Percentiles rank a stretch among this genome's conserved stretches.
These are phyloP conservation scores for Sialia sialis DNA, from an alignment of 2,113 vertebrate species.

Conservation along the genomic window DNA sequence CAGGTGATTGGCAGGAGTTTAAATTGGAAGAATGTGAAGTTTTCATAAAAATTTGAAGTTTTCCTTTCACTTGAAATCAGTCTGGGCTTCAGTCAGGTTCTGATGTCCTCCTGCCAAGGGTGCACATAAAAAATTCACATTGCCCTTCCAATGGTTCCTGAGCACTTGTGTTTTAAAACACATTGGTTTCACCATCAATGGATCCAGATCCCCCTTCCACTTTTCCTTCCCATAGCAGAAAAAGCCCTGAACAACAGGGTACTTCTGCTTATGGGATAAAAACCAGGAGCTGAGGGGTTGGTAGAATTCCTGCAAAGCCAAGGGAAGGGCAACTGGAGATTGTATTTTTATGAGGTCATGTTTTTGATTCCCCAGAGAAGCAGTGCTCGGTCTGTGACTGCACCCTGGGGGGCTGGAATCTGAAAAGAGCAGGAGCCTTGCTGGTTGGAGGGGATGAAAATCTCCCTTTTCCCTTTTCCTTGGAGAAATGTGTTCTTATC, in stretches of 20 bases:
- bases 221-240: background rate
- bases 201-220: background rate
- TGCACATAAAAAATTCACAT: background rate
- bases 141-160: background rate
- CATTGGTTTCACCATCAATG: background rate
- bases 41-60: conserved; percentile 34
- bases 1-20: background rate
- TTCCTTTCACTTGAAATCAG: background rate
- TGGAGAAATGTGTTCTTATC: background rate
- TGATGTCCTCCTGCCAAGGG: background rate
- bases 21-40: background rate
- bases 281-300: background rate
- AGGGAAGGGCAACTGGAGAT: background rate
- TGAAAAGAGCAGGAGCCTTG: background rate
- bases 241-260: background rate
- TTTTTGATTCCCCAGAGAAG: background rate
- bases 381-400: background rate
- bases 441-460: background rate
- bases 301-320: background rate
- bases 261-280: background rate
- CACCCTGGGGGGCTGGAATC: background rate
- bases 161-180: background rate
- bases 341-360: fast-evolving
- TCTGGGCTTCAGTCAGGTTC: background rate
- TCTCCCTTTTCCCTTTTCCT: background rate